A percentile compares a stretch with the other conserved stretches of the same genome.
Evolutionary conservation across 1,140 invertebrate genomes (phyloP).

Genomic region (Pseudachorutes palmiensis): DNA sequence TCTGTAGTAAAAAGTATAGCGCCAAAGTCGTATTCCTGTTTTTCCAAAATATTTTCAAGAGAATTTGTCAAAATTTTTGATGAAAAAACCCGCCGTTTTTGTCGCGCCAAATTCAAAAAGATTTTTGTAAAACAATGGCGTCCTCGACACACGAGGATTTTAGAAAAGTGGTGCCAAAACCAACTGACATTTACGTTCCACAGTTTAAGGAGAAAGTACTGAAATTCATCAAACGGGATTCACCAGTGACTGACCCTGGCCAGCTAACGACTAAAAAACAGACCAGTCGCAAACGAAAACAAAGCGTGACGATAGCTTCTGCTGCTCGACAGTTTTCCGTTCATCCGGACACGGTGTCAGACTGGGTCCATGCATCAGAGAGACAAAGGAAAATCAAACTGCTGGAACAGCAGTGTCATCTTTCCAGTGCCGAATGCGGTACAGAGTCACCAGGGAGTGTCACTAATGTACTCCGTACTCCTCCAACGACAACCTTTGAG

Average conservation of each 20-base stretch:
- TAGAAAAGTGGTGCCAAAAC: background rate
- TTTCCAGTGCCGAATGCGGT: background rate
- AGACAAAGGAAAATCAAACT: conserved; percentile 22
- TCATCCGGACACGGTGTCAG: conserved; percentile 12
- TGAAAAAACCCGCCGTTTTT: no score
- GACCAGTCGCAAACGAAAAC: background rate
- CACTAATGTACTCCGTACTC: background rate
- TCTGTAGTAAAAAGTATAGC: no score
- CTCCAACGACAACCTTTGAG: conserved; percentile 1
- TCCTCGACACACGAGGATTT: no score
- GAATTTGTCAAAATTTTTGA: no score
- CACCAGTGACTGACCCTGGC: background rate
- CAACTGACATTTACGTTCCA: conserved; percentile 2
- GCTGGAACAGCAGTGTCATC: conserved; percentile 8
- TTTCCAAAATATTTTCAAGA: no score
- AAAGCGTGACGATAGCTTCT: background rate
- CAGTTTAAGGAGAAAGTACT: conserved; percentile 5
- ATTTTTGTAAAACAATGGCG: no score
- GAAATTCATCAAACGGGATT: background rate
- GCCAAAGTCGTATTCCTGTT: no score
- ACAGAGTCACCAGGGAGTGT: no score
- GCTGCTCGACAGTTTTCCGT: background rate
- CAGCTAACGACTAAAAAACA: background rate
- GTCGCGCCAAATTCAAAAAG: no score
- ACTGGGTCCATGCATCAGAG: conserved; percentile 27